These are phyloP conservation scores for Pygmarrhopalites habei DNA, from an alignment of 1,140 invertebrate genomes.

Conservation along the genomic window DNA sequence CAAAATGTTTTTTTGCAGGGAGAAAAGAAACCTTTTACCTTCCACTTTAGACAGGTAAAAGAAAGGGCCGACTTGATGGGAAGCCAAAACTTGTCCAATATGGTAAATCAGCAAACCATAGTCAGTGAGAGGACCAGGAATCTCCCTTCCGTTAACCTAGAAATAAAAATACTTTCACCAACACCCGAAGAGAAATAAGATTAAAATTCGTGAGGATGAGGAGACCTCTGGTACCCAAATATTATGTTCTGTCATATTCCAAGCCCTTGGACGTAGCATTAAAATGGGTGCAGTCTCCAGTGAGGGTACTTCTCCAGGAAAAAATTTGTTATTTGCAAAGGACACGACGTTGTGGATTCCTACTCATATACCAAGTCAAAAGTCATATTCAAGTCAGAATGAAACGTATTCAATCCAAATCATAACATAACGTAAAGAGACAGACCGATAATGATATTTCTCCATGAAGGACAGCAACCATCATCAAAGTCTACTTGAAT, in stretches of 20 bases:
- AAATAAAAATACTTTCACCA: conserved; percentile 13
- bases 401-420: neutral
- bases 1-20: no score
- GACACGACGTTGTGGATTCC: conserved; percentile 58
- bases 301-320: conserved; percentile 43
- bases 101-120: conserved; percentile 62
- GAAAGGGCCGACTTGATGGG: conserved; percentile 53
- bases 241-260: conserved; percentile 67
- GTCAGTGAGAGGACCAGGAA: conserved; percentile 60
- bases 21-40: no score
- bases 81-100: conserved; percentile 50
- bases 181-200: neutral
- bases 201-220: neutral
- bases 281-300: conserved; percentile 52
- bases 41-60: conserved; percentile 66
- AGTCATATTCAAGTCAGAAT: neutral
- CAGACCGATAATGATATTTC: conserved; percentile 52
- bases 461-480: conserved; percentile 65
- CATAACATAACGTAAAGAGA: neutral
- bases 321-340: conserved; percentile 44
- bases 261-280: conserved; percentile 62
- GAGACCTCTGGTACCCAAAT: conserved; percentile 48
- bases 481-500: conserved; percentile 59
- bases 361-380: conserved; percentile 25
- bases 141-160: conserved; percentile 56